These are phyloP conservation scores for Erithacus rubecula DNA, from an alignment of 2,797 vertebrate species.

Conservation along the genomic window DNA sequence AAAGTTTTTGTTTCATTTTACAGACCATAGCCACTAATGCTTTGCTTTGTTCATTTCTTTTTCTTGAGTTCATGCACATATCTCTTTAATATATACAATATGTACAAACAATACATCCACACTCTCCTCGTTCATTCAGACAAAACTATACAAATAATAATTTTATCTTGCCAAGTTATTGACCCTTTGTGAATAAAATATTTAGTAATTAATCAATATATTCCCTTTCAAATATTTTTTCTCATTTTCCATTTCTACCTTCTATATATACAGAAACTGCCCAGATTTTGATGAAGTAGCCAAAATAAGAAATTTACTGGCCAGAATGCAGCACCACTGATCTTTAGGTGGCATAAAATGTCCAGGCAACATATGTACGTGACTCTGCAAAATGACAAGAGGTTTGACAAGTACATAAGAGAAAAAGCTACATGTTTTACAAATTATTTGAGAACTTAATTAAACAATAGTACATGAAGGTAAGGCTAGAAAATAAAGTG, in stretches of 20 bases:
- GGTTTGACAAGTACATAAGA: conserved; percentile 82
- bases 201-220: conserved; percentile 94
- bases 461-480: conserved; percentile 76
- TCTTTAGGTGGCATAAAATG: conserved; percentile 90
- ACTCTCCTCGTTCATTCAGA: conserved; percentile 96
- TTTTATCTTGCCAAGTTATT: conserved; percentile 96
- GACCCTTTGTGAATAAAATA: conserved; percentile 99
- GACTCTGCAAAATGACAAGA: conserved; percentile 87
- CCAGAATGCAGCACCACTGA: conserved; percentile 94
- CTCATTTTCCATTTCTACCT: conserved; percentile 91
- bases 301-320: conserved; percentile 99
- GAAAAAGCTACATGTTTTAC: conserved; percentile 78
- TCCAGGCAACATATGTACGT: conserved; percentile 94
- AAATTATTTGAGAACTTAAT: conserved; percentile 76
- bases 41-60: conserved; percentile 94
- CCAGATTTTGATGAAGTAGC: conserved; percentile 85
- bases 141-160: conserved; percentile 99
- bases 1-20: conserved; percentile 97
- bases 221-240: conserved; percentile 96
- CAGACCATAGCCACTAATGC: conserved; percentile 99
- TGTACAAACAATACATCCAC: conserved; percentile 99
- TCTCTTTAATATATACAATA: conserved; percentile 99
- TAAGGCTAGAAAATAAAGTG: conserved; percentile 85
- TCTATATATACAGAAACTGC: conserved; percentile 98
- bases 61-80: conserved; percentile 99